phyloP scores from a whole-genome alignment of 2,113 vertebrate species.

The Lampris incognitus region DNA sequence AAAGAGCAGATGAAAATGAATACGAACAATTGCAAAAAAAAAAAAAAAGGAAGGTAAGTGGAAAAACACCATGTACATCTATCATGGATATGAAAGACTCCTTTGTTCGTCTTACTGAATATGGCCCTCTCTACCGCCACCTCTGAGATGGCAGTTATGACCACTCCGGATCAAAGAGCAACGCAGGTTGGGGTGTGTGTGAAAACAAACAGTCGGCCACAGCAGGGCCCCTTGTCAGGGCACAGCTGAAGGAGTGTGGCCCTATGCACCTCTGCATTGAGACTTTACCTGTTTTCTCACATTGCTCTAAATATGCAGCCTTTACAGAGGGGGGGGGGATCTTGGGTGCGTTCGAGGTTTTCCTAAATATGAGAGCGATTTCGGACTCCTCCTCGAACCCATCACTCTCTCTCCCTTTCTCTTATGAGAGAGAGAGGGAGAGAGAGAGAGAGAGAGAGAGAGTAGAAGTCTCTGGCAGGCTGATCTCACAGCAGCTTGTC shows the following conservation, averaged over 20 bases:
- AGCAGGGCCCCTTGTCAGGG: background rate
- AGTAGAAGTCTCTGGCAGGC: background rate
- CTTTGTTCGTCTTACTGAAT: no score
- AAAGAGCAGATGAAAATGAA: background rate
- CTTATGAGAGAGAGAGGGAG: background rate
- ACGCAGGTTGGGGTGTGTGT: slow-evolving; percentile 15
- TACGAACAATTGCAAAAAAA: background rate
- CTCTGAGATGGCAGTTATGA: no score
- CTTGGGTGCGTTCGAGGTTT: slow-evolving; percentile 54
- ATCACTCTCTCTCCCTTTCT: background rate
- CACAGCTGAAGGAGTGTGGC: no score
- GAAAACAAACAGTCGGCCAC: background rate
- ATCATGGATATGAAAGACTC: no score
- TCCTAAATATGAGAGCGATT: slow-evolving; percentile 38
- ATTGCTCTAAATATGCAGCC: slow-evolving; percentile 10
- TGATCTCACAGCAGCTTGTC: slow-evolving; percentile 52
- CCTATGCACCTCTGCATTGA: no score
- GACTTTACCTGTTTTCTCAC: background rate
- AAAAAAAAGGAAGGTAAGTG: background rate
- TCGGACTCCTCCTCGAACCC: background rate
- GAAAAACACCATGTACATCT: no score
- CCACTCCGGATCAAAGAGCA: background rate
- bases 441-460: background rate
- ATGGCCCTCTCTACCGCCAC: no score
- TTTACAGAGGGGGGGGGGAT: slow-evolving; percentile 54